Evolutionary conservation across 2,797 vertebrate species (phyloP), one percentile per base, ranked within the genome.

Genomic region (Protonibea diacanthus): DNA sequence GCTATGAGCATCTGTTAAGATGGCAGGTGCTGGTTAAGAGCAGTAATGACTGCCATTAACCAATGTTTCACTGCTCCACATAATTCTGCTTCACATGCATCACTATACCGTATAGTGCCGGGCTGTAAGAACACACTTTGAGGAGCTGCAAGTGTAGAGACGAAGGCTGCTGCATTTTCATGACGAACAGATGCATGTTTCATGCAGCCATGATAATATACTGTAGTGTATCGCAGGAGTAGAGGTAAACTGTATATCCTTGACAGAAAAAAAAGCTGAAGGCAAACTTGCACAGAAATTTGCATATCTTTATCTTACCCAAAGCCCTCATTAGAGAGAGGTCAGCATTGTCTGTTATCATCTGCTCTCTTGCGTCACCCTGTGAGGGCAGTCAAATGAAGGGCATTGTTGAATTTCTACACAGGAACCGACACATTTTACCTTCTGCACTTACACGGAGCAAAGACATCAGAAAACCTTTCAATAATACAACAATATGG

Each of bases 1-100:
- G 75, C 79, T 52, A 33, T 67, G 57, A 89, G 82, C 80, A 82
- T 87, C 78, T 83, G 81, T 79, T 78, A 78, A 84, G 80, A 84
- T 83, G 78, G 76, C 90, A 91, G 86, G 67, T 90, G 89, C 71
- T 82, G 76, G 73, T 85, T 89, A 82, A 90, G 80, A 82, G 85
- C 84, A 81, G 73, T 88, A 88, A 91, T 89, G 63, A 86, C 86
- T 81, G 82, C 81, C 79, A 88, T 91, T 84, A 90, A 74, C 72
- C 70, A 70, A 56, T 84, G 78, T 89, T 88, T 88, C 65, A 42
- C 66, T 65, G 53, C 82, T 85, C 63, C 81, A 59, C 67, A 74
- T 81, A 66, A 79, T 80, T 82, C 62, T 81, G 74, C 51, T 55
- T 73, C 73, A 44, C 56, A 73, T 84, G 71, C 68, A 77, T 81